phyloP scores from a whole-genome alignment of 2,113 vertebrate species.

The Gnathonemus echidnorhynchus region DNA sequence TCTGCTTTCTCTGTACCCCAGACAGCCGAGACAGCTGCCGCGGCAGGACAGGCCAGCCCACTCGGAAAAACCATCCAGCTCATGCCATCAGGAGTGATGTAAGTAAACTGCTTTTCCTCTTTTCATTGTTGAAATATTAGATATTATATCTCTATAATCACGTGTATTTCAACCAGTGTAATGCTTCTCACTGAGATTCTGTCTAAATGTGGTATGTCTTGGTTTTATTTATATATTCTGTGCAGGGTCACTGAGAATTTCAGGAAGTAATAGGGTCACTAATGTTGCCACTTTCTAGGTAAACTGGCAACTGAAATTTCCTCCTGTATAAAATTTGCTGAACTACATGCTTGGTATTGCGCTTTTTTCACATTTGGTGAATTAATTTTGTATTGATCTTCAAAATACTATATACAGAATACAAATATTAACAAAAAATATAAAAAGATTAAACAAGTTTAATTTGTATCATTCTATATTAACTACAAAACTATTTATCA shows the following conservation, averaged over 20 bases:
- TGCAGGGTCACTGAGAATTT: background rate
- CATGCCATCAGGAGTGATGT: conserved; percentile 42
- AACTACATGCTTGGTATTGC: background rate
- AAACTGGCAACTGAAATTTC: background rate
- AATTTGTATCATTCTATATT: background rate
- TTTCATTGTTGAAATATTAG: background rate
- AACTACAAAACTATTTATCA: background rate
- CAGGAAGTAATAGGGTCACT: background rate
- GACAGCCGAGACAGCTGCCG: conserved; percentile 54
- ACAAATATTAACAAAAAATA: background rate
- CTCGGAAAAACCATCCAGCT: conserved; percentile 29
- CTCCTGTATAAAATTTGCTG: background rate
- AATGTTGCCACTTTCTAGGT: background rate
- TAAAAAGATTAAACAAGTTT: background rate
- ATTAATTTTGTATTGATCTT: background rate
- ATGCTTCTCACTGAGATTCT: background rate
- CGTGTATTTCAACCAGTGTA: background rate
- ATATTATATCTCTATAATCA: background rate
- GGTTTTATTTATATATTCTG: background rate
- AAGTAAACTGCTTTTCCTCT: conserved; percentile 6
- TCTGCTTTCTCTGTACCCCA: conserved; percentile 40
- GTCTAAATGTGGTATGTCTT: background rate
- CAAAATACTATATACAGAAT: background rate
- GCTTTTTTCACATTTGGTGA: background rate
- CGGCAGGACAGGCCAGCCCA: conserved; percentile 16